phyloP scores from a whole-genome alignment of 35 echinoderm and acorn worm species.

The Apostichopus californicus region DNA sequence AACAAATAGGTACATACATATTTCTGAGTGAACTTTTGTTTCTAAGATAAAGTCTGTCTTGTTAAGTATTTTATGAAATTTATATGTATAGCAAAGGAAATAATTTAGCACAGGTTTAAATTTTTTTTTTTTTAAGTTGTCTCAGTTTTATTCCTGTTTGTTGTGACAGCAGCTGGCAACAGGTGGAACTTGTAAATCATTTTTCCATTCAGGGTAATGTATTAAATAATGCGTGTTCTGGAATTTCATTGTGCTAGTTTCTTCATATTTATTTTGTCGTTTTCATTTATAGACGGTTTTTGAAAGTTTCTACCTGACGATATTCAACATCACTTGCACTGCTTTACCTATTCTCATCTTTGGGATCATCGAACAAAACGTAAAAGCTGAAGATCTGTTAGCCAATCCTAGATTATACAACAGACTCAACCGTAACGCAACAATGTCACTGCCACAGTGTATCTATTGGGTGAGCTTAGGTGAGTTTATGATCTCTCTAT shows the following conservation, averaged over 20 bases:
- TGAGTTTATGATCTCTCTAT: slow-evolving; percentile 35
- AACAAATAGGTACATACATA: too few relatives aligned
- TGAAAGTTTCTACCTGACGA: slow-evolving; percentile 91
- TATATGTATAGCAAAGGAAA: too few relatives aligned
- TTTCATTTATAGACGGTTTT: slow-evolving; percentile 72
- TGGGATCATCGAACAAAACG: slow-evolving; percentile 89
- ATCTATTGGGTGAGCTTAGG: slow-evolving; percentile 71
- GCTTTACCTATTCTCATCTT: slow-evolving; percentile 87
- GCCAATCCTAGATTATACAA: slow-evolving; percentile 76
- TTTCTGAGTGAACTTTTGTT: too few relatives aligned
- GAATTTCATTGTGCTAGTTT: neutral
- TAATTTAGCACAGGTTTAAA: too few relatives aligned
- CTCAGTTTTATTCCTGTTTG: too few relatives aligned
- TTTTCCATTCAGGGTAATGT: too few relatives aligned
- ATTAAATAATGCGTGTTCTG: too few relatives aligned
- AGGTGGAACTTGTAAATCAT: too few relatives aligned
- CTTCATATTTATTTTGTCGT: neutral
- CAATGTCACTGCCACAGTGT: slow-evolving; percentile 61
- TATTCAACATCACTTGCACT: slow-evolving; percentile 93
- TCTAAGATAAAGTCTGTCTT: too few relatives aligned
- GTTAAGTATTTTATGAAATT: too few relatives aligned
- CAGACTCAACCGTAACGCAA: slow-evolving; percentile 62
- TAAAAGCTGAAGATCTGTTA: slow-evolving; percentile 57
- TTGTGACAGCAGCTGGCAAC: too few relatives aligned
- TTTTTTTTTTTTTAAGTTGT: too few relatives aligned